Base-by-base conservation (phyloP, 2,797 vertebrate genomes). In the Hyperoplus lanceolatus region DNA sequence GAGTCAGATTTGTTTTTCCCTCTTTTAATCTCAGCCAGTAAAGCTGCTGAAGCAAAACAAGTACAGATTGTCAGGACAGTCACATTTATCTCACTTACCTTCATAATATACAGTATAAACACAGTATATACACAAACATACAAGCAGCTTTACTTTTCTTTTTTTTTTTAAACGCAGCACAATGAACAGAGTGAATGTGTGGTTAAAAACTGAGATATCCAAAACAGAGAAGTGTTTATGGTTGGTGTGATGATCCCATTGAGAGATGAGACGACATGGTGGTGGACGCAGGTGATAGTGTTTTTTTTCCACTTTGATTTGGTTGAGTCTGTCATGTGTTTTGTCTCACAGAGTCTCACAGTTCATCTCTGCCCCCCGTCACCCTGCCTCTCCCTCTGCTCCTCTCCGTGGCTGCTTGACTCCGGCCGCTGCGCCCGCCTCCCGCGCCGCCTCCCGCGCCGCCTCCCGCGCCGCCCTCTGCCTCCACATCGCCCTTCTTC, bases 341-440 rank as follows among this genome's bases (percentile, higher is more conserved):
- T 43, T 80, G 39, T 50, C 61, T 42, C 46, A 29, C 3, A 29
- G 29, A 29, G 29, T 73, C 74, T 95, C 86, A 96, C 70, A 96
- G 88, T 82, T 96, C 96, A 43, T 96, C 95, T 73, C 84, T 94
- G 46, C 71, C 87, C 81, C 89, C 88, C 0, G 80, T 91, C 73
- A 94, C 95, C 59, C 87, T 81, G 50, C 80, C 90, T 90, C 92
- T 90, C 9, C 77, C 81, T 82, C 82, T 87, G 61, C 89, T 92
- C 77, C 73, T 94, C 39, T 94, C 85, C 65, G 94, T 91, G 3
- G 95, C 73, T 1, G 93, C 86, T 66, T 94, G 94, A 67, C 88
- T 96, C 21, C 94, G 92, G 69, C 93, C 92, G 8, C 92, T 95
- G 10, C 94, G 90, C 13, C 74, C 75, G 0, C 29, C 29, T 29